A percentile compares a stretch with the other conserved stretches of the same genome.
Evolutionary conservation across 2,888 invertebrate genomes (phyloP).

Genomic region (Lycophotia porphyrea): DNA sequence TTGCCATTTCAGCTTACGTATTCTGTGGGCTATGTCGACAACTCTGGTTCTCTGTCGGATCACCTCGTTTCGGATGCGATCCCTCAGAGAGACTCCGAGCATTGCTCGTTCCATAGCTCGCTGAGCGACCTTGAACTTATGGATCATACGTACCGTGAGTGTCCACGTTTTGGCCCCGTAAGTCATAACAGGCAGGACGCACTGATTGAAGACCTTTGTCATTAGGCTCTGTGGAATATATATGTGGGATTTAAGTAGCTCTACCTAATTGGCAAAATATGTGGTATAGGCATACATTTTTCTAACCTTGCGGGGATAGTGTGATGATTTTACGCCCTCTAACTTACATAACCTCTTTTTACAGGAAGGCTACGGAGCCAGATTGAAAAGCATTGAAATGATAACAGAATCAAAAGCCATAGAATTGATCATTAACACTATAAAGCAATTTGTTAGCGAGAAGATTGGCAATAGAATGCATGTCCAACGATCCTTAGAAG

Average conservation of each 20-base stretch:
- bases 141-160: too few relatives aligned
- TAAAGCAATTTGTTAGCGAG: slow-evolving; percentile 72
- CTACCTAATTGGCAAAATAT: background rate
- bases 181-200: too few relatives aligned
- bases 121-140: too few relatives aligned
- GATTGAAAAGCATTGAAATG: slow-evolving; percentile 70
- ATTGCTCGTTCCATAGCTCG: too few relatives aligned
- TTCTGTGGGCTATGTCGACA: too few relatives aligned
- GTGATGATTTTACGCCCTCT: background rate
- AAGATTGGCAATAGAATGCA: slow-evolving; percentile 72
- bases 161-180: too few relatives aligned
- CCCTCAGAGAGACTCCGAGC: too few relatives aligned
- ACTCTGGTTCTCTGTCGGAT: too few relatives aligned
- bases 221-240: too few relatives aligned
- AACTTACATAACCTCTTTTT: background rate
- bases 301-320: background rate
- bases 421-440: slow-evolving; percentile 68
- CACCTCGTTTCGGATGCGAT: too few relatives aligned
- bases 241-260: background rate
- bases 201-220: too few relatives aligned
- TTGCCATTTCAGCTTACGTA: too few relatives aligned
- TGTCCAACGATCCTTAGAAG: slow-evolving; percentile 64
- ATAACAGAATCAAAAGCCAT: slow-evolving; percentile 72
- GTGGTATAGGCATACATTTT: background rate
- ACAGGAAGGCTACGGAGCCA: slow-evolving; percentile 74